These are phyloP conservation scores for Phrynocephalus forsythii DNA, from an alignment of 2,797 vertebrate species.

Conservation along the genomic window DNA sequence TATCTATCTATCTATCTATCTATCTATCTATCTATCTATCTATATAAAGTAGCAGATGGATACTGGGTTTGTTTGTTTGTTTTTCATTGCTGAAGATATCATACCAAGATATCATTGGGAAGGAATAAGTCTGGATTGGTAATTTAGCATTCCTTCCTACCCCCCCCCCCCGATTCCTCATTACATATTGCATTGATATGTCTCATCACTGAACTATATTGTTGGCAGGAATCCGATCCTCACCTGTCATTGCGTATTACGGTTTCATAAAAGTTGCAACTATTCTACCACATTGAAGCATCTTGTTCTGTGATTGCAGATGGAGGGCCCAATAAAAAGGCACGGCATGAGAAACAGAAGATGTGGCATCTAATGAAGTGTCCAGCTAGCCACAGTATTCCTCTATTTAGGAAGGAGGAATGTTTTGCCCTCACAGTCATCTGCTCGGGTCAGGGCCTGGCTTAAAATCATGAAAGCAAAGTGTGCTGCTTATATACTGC, in stretches of 20 bases:
- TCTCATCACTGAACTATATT: background rate
- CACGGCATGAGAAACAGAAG: background rate
- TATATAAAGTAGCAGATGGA: background rate
- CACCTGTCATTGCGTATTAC: background rate
- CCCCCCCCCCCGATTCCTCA: background rate
- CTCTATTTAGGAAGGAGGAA: background rate
- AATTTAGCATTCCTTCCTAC: background rate
- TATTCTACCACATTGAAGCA: background rate
- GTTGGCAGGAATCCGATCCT: background rate
- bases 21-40: too few relatives aligned
- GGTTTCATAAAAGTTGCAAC: background rate
- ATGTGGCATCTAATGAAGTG: background rate
- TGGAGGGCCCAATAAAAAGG: too few relatives aligned
- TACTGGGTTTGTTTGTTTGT: background rate
- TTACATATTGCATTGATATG: background rate
- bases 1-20: too few relatives aligned
- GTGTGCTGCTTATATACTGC: too few relatives aligned
- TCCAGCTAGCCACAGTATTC: background rate
- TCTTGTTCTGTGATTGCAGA: too few relatives aligned
- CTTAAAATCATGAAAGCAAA: background rate
- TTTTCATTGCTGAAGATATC: background rate
- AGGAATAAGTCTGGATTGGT: background rate
- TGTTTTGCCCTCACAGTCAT: background rate
- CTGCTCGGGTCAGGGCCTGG: background rate
- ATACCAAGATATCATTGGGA: background rate